Base-by-base conservation (phyloP, 2,888 invertebrate species). In the Platycheirus rosarum region DNA sequence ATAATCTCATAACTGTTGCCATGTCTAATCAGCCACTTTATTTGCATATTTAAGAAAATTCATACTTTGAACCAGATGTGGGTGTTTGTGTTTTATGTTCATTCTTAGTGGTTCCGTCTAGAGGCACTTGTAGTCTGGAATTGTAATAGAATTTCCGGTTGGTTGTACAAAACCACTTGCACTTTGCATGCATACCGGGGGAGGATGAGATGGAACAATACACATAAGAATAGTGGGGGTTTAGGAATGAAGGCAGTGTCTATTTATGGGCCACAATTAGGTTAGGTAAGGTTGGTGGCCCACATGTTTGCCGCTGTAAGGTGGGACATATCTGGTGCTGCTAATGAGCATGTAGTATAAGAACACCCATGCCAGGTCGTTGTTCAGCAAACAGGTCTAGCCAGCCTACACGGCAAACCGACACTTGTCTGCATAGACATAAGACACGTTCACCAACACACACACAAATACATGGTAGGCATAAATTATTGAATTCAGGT, bases 371-470 rank as follows among this genome's bases (percentile, higher is more conserved):
- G 13, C 32, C 11, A 29, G 16, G 26, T 60, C 35, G 42, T 68
- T 37, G 53, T 55, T 68, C 74, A 74, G 68, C 73, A 53, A 77
- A 71, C 70, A 49, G 70, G 76, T 70, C 70, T 18, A 55, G 26
- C 9, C 46, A 42, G 51, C 62, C 68, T 62, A 68, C 62, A 75
- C 75, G 44, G 1, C 14, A 60, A 44, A 42, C 29, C 42, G 11
- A 3, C 23, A 42, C 18, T n/a, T 57, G 40, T 57, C 57, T n/a
- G 42, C 37, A 18, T 18, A 53, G 16, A 40, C 55, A 55, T 40
- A n/a, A 55, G 55, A 23, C 40, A 11, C 11, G 16, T 29, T n/a
- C 2, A 42, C n/a, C 16, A 14, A 44, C 16, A n/a, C 29, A 29
- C 5, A 2, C 26, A 32, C 3, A 42, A 16, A 11, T 6, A n/a